Evolutionary conservation across 2,113 vertebrate species (phyloP), one percentile per base, ranked within the genome.

Genomic region (Apaloderma vittatum): DNA sequence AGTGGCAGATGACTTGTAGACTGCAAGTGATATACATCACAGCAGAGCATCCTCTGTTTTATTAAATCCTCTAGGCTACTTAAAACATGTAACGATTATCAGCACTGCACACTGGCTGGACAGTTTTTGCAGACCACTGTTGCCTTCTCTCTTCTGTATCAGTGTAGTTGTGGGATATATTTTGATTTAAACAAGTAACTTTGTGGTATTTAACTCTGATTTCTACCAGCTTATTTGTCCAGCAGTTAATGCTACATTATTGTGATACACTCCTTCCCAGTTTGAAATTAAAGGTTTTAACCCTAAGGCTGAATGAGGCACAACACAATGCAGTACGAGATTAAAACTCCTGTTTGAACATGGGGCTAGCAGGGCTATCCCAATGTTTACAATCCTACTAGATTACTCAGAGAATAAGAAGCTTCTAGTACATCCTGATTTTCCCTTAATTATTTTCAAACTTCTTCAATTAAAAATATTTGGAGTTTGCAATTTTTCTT

Each of bases 21-120:
- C 7, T 3, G 1, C n/a, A 36, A 30, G n/a, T 48, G 59, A 48
- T 23, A 15, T 0, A 2, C 36, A 77, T 34, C 74, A 30, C 58
- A 72, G 58, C 46, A 57, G n/a, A 52, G 32, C 16, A n/a, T 21
- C 19, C 22, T 36, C 54, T 68, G 37, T 30, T 73, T 68, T 40
- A 59, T 20, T 65, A 72, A 85, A 59, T 81, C 65, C 49, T 58
- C 4, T 3, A 72, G 48, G 19, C 26, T 67, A 22, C 74, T 58
- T 66, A 29, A 76, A 76, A n/a, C 27, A 36, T 6, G 1, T 18
- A 49, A 59, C 5, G 4, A 19, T 73, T 37, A 46, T 34, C 45
- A 36, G 14, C 0, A 0, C 49, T 29, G 5, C 17, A n/a, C 20
- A 32, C 21, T 12, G 23, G 30, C 66, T 89, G 52, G 86, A 22